phyloP scores from a whole-genome alignment of 2,797 vertebrate genomes.

The Xenentodon cancila region DNA sequence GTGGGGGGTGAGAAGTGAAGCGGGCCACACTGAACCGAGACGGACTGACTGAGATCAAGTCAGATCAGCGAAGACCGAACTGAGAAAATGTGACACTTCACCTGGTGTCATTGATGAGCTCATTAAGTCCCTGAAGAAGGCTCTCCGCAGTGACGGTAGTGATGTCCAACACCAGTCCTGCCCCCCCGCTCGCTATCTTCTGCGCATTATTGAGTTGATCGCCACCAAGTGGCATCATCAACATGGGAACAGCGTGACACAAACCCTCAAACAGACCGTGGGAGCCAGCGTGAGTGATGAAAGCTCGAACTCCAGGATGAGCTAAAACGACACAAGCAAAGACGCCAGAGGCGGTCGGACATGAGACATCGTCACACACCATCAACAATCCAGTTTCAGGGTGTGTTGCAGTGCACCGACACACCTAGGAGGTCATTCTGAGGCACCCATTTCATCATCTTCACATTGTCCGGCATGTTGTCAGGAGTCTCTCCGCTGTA shows the following conservation, averaged over 20 bases:
- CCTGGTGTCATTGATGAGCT: slow-evolving; percentile 88
- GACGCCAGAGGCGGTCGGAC: fast-evolving
- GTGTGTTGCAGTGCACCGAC: slow-evolving; percentile 11
- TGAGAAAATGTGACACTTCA: slow-evolving; percentile 56
- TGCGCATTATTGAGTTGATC: slow-evolving; percentile 91
- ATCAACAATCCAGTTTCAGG: neutral
- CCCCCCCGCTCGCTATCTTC: slow-evolving; percentile 82
- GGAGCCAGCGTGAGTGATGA: slow-evolving; percentile 92
- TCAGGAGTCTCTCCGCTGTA: slow-evolving; percentile 82
- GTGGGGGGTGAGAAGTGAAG: neutral
- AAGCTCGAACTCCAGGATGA: slow-evolving; percentile 89
- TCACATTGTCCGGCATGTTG: slow-evolving; percentile 86
- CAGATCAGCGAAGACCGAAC: too few relatives aligned
- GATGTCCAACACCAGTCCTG: slow-evolving; percentile 84
- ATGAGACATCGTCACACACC: fast-evolving
- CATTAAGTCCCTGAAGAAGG: slow-evolving; percentile 82
- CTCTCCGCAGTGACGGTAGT: slow-evolving; percentile 80
- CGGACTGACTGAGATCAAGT: too few relatives aligned
- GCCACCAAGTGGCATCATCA: slow-evolving; percentile 87
- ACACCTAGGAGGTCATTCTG: slow-evolving; percentile 94
- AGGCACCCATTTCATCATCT: slow-evolving; percentile 92
- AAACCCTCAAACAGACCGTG: slow-evolving; percentile 92
- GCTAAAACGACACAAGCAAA: slow-evolving; percentile 48
- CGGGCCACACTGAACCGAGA: too few relatives aligned
- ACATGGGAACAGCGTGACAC: slow-evolving; percentile 91